Evolutionary conservation across 2,888 invertebrate genomes (phyloP).

Genomic region (Azorinus chamasolen): DNA sequence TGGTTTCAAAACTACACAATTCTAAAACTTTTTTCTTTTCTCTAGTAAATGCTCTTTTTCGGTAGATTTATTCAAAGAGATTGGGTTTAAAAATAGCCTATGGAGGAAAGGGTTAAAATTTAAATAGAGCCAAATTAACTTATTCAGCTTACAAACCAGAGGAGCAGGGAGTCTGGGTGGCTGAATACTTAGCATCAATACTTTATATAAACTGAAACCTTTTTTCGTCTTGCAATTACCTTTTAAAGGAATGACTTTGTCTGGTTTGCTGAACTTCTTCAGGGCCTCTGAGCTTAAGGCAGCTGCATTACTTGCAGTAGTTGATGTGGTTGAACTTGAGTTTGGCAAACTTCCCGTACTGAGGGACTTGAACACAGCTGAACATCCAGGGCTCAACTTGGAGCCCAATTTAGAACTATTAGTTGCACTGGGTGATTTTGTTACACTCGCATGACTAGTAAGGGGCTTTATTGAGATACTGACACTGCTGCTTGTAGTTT

Average conservation of each 20-base stretch:
- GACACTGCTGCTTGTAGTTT: conserved; percentile 16
- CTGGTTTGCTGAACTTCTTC: conserved; percentile 68
- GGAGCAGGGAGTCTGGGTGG: no score
- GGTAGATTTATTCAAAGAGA: no score
- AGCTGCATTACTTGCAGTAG: conserved; percentile 2
- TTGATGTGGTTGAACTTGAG: conserved; percentile 15
- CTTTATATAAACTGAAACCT: no score
- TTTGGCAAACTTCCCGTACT: conserved; percentile 17
- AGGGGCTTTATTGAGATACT: conserved; percentile 18
- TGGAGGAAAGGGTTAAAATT: no score
- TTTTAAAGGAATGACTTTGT: conserved; percentile 73
- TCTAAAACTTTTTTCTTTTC: no score
- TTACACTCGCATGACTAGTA: conserved; percentile 9
- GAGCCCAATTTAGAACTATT: conserved; percentile 23
- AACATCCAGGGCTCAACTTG: conserved; percentile 34
- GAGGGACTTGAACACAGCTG: conserved; percentile 33
- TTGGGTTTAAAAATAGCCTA: no score
- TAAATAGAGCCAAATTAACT: no score
- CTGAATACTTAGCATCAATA: no score
- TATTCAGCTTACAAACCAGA: no score
- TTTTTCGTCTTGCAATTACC: no score
- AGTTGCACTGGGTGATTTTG: conserved; percentile 14
- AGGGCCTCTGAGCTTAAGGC: conserved; percentile 39
- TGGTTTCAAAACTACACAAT: no score
- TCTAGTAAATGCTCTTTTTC: no score